Conservation (phyloP, 1,140 invertebrate genomes). For the Periplaneta americana region DNA sequence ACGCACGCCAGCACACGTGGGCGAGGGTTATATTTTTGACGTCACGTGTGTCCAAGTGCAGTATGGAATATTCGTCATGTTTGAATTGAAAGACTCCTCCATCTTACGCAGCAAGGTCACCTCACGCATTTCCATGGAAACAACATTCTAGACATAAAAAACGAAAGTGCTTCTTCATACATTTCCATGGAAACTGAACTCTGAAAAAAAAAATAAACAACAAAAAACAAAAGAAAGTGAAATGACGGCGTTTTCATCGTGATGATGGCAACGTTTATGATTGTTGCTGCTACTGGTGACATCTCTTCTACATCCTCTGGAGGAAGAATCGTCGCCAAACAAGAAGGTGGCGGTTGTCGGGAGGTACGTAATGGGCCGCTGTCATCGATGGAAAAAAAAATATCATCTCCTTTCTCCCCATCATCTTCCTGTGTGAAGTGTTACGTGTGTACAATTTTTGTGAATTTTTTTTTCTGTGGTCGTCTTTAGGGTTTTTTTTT, state of each 20-base stretch:
- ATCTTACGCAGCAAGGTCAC: background rate
- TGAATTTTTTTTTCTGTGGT: no score
- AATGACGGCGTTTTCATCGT: background rate
- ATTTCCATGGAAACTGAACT: background rate
- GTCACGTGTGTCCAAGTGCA: background rate
- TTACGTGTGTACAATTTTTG: background rate
- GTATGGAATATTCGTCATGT: background rate
- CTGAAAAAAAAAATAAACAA: no score
- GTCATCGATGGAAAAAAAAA: no score
- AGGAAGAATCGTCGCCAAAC: background rate
- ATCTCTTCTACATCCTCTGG: background rate
- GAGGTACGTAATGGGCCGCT: background rate
- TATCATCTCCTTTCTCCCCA: no score
- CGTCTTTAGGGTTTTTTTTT: no score
- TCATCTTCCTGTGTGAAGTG: background rate
- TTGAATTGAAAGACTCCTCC: background rate
- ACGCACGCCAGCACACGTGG: constrained; percentile 7
- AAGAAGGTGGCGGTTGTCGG: background rate
- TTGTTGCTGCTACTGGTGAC: background rate
- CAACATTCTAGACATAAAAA: no score
- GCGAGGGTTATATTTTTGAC: background rate
- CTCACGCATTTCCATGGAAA: background rate
- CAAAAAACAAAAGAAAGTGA: background rate
- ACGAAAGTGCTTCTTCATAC: no score
- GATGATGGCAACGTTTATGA: background rate